phyloP scores from a whole-genome alignment of 2,113 vertebrate species.

The Equus przewalskii region DNA sequence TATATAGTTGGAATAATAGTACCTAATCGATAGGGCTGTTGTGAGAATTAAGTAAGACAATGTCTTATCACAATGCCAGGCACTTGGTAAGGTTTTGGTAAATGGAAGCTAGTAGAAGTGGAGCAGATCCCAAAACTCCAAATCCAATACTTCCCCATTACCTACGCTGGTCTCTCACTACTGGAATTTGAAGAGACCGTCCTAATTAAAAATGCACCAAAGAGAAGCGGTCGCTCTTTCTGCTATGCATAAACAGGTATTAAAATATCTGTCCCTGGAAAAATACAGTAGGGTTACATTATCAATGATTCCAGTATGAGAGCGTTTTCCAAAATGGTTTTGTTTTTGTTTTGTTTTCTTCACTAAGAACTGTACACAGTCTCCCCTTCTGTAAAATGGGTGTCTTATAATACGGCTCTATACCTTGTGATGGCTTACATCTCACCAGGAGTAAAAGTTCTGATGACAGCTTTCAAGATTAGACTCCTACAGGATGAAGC shows the following conservation, averaged over 20 bases:
- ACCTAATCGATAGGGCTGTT: neutral
- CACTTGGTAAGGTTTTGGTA: neutral
- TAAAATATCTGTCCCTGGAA: neutral
- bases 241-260: neutral
- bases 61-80: neutral
- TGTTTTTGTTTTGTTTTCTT: neutral
- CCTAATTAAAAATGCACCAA: slow-evolving; percentile 5
- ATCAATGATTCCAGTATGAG: neutral
- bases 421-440: neutral
- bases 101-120: neutral
- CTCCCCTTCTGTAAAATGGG: neutral
- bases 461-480: neutral
- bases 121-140: neutral
- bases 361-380: neutral
- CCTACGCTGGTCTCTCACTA: neutral
- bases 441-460: neutral
- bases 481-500: neutral
- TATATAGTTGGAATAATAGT: neutral
- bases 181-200: neutral
- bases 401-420: neutral
- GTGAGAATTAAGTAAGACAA: neutral
- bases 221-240: neutral
- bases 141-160: neutral
- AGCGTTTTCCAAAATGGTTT: neutral
- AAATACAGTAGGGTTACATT: neutral